Base-by-base conservation (phyloP, 2,113 vertebrate genomes). In the Myotis brandtii region DNA sequence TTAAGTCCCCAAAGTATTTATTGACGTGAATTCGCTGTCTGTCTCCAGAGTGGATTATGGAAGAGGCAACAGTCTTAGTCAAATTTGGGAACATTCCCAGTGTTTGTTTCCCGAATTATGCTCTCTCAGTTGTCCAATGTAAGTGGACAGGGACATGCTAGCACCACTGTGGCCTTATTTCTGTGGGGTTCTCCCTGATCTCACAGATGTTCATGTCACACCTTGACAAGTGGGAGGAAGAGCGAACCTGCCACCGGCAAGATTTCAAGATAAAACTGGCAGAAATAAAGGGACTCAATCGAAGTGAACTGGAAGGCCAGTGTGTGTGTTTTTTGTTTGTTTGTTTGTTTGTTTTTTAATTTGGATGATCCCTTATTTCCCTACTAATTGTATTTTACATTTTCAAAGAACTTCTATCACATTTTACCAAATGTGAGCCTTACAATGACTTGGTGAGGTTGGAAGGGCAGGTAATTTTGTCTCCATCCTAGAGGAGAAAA, bases 1-100 rank as follows among this genome's bases (percentile, higher is more conserved):
- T 92, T 97, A 96, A 96, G 76, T 92, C 85, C 86, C 95, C 54
- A 97, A 98, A 97, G 91, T 25, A 90, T 97, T 97, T 98, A 93
- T 88, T 97, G 91, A 97, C 85, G 96, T 62, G 81, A 93, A 88
- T 93, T 94, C 67, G 92, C 43, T 76, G 81, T 89, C 83, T 96
- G 90, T 95, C 95, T 97, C 96, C 96, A 95, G 43, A 90, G 75
- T 69, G 79, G 88, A 96, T 96, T 91, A 96, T 3, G 64, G 48
- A 89, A 86, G 30, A 86, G n/a, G 30, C 59, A 66, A 86, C 40
- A 81, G n/a, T 32, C 89, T 92, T 64, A 54, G 82, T 76, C 32
- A 92, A 90, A 94, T 91, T 85, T 88, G 82, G 94, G 72, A 75
- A 77, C 37, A 62, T 93, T 9, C 52, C 37, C 30, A 77, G 23